Evolutionary conservation across 2,113 vertebrate species (phyloP).

Genomic region (Saccopteryx leptura): DNA sequence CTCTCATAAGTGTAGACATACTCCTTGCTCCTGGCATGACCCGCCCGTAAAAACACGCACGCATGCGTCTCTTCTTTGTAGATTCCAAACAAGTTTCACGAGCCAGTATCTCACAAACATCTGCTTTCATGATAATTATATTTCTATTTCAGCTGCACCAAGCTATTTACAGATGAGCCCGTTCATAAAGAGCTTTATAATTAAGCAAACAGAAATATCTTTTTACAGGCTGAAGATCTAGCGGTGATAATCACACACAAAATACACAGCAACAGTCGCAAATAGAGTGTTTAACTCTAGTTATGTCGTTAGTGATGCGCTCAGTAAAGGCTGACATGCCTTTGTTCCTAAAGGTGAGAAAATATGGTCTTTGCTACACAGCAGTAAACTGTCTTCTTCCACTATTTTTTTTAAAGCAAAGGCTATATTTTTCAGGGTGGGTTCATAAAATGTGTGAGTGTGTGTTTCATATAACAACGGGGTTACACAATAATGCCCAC

Average conservation of each 20-base stretch:
- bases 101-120: slow-evolving; percentile 92
- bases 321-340: slow-evolving; percentile 91
- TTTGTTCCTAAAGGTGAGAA: slow-evolving; percentile 90
- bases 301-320: slow-evolving; percentile 91
- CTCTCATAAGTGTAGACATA: not conserved
- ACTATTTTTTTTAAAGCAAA: slow-evolving; percentile 80
- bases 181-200: slow-evolving; percentile 94
- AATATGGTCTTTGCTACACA: slow-evolving; percentile 88
- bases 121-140: slow-evolving; percentile 94
- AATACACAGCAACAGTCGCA: slow-evolving; percentile 93
- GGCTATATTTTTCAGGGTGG: slow-evolving; percentile 81
- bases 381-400: slow-evolving; percentile 86
- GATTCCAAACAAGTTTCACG: slow-evolving; percentile 89
- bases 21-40: slow-evolving; percentile 74
- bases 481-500: slow-evolving; percentile 64
- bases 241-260: slow-evolving; percentile 93
- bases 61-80: slow-evolving; percentile 86
- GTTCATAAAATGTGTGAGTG: slow-evolving; percentile 47
- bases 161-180: slow-evolving; percentile 93
- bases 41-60: slow-evolving; percentile 62
- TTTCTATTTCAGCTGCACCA: slow-evolving; percentile 94
- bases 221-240: slow-evolving; percentile 93
- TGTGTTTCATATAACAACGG: slow-evolving; percentile 61
- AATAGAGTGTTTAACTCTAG: slow-evolving; percentile 92
- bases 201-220: slow-evolving; percentile 95